A percentile compares a stretch with the other conserved stretches of the same genome.
Evolutionary conservation across 2,888 invertebrate species (phyloP).

Genomic region (Marronus borbonicus): DNA sequence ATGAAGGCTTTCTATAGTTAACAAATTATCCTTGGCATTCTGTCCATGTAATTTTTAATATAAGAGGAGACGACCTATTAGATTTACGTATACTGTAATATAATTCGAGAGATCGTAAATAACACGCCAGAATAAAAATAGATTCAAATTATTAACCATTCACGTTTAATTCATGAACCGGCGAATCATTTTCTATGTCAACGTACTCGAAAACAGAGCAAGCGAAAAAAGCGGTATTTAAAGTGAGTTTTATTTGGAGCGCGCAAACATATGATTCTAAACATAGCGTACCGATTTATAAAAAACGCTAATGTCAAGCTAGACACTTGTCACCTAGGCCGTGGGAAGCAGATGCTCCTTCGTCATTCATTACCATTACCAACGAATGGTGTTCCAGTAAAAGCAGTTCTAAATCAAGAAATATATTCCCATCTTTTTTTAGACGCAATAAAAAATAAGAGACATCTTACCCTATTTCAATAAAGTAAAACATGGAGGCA

Average conservation of each 20-base stretch:
- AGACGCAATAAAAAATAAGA: constrained; percentile 19
- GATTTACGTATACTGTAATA: not conserved
- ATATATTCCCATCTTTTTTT: constrained; percentile 24
- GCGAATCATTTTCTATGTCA: not conserved
- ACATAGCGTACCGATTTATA: constrained; percentile 33
- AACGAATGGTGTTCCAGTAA: constrained; percentile 26
- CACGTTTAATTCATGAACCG: constrained; percentile 9
- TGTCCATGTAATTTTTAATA: too few relatives aligned
- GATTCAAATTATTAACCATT: not conserved
- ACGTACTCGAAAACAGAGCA: constrained; percentile 14
- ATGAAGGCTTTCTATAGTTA: too few relatives aligned
- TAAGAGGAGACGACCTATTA: too few relatives aligned
- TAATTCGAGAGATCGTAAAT: not conserved
- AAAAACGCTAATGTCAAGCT: constrained; percentile 34
- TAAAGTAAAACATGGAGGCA: not conserved
- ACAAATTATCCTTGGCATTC: too few relatives aligned
- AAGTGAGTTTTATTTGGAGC: constrained; percentile 33
- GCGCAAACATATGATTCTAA: constrained; percentile 32
- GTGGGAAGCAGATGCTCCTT: constrained; percentile 40
- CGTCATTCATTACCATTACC: constrained; percentile 25
- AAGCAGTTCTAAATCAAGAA: constrained; percentile 39
- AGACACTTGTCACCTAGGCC: constrained; percentile 41
- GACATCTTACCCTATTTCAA: not conserved
- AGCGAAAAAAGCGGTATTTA: constrained; percentile 14
- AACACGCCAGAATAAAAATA: constrained; percentile 6